Conservation (phyloP, 2,888 invertebrate genomes). For the Yponomeuta plumbellus region DNA sequence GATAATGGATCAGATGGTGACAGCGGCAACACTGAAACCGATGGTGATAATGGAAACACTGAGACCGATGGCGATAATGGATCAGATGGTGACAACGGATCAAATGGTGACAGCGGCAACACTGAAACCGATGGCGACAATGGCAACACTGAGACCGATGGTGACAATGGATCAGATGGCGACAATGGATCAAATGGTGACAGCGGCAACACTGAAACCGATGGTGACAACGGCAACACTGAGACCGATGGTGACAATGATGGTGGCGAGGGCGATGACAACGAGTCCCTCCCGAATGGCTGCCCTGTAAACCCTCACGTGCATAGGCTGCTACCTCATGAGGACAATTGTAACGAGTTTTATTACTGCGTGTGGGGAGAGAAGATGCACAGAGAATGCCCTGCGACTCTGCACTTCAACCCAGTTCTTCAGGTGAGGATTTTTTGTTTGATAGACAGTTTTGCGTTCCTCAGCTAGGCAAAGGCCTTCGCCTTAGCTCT, state of each 20-base stretch:
- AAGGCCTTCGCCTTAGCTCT: no score
- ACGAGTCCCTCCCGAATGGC: constrained; percentile 46
- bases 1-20: background rate
- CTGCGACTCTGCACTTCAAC: constrained; percentile 46
- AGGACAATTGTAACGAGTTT: constrained; percentile 46
- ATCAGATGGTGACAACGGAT: background rate
- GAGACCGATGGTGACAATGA: constrained; percentile 9
- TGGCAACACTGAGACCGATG: background rate
- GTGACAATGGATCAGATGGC: background rate
- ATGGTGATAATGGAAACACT: constrained; percentile 7
- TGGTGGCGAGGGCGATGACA: constrained; percentile 6
- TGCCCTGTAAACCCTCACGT: constrained; percentile 50
- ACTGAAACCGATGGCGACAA: background rate
- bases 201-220: background rate
- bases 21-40: background rate
- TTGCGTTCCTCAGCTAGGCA: no score
- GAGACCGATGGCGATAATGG: background rate
- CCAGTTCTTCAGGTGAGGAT: constrained; percentile 41
- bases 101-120: background rate
- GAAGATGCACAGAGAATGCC: constrained; percentile 38
- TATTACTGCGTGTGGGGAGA: constrained; percentile 58
- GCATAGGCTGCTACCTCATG: constrained; percentile 54
- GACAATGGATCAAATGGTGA: background rate
- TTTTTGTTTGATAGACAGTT: background rate
- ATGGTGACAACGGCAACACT: constrained; percentile 15